Evolutionary conservation across 2,113 vertebrate genomes (phyloP).

Genomic region (Crotalus horridus): DNA sequence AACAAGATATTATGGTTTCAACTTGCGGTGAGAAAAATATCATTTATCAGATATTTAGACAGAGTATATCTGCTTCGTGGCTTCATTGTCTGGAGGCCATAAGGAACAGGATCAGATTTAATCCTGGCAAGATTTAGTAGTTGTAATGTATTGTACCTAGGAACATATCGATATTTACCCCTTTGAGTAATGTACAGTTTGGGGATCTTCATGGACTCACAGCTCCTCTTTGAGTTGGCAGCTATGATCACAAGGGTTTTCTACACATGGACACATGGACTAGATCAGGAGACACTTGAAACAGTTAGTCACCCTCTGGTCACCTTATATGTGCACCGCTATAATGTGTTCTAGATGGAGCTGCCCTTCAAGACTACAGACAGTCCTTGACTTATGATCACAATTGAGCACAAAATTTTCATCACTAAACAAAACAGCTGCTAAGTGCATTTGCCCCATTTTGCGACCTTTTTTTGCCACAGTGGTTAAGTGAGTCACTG

Average conservation of each 20-base stretch:
- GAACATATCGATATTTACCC: not conserved
- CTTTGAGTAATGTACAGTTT: not conserved
- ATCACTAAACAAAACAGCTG: not conserved
- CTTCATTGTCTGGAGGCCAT: not conserved
- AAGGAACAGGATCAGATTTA: not conserved
- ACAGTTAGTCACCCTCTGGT: not conserved
- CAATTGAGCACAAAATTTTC: not conserved
- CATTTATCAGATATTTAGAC: slow-evolving; percentile 27
- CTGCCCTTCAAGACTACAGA: not conserved
- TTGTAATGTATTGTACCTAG: not conserved
- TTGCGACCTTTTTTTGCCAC: too few relatives aligned
- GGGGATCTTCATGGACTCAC: not conserved
- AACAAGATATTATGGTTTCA: not conserved
- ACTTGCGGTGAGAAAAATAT: not conserved
- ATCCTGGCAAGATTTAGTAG: not conserved
- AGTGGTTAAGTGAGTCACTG: not conserved
- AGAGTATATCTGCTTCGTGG: not conserved
- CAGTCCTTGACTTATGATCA: not conserved
- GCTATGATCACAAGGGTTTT: not conserved
- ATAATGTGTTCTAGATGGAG: not conserved
- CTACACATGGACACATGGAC: not conserved
- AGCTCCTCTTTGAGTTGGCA: not conserved
- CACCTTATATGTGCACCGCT: not conserved
- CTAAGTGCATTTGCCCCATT: not conserved
- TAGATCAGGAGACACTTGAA: not conserved